Evolutionary conservation across 2,797 vertebrate genomes (phyloP), one percentile per base, ranked within the genome.

Genomic region (Anas bahamensis): DNA sequence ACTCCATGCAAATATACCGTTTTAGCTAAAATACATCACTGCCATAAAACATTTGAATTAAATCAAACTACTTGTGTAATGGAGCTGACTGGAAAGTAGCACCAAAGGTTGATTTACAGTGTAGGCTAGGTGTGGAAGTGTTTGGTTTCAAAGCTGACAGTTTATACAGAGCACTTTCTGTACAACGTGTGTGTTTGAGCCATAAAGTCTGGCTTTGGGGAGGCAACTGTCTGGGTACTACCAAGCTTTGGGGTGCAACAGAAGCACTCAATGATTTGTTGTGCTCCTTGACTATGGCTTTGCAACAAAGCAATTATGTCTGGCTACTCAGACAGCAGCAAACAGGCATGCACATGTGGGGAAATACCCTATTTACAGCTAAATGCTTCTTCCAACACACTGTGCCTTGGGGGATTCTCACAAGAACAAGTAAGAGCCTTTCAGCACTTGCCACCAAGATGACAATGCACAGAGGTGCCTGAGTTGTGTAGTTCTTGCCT

Each of bases 81-180:
- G 70, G 57, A 94, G 22, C 46, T 87, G 63, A 68, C 65, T 59
- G 50, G 74, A 93, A 95, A 86, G 60, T 33, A 93, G 55, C 64
- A 65, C 50, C 50, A 74, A 78, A 87, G 5, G 24, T 77, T 74
- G 80, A 93, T 90, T 95, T 94, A 79, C 9, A 0, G 0, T 21
- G 18, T 56, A 61, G 59, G 33, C 37, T 50, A 52, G 53, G 33
- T 59, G 53, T 55, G 60, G 48, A 86, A 92, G 64, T 44, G 22
- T 74, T 91, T 86, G 87, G 41, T 85, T 95, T 88, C 87, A 86
- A 93, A 93, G 71, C 60, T 55, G 71, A 74, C 13, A 37, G 39
- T 63, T 72, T 88, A 39, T 59, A 31, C 1, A 1, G 48, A 71
- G 21, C 23, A 35, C 17, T 83, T 94, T 66, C 52, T 66, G 56